Conservation (phyloP, 2,888 invertebrate species). For the Acanthosepion esculentum region DNA sequence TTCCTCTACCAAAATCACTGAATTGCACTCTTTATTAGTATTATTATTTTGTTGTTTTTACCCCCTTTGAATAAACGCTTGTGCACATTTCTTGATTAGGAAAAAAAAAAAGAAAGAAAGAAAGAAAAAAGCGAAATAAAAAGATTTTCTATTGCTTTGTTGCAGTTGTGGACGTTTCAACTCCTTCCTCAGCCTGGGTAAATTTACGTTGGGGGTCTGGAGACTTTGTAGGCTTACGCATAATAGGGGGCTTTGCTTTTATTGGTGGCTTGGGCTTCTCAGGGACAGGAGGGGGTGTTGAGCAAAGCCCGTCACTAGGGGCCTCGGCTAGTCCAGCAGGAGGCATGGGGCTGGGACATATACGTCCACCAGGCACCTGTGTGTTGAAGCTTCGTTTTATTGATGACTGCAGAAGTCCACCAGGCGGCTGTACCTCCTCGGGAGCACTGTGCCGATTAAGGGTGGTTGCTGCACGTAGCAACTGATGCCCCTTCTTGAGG, state of each 20-base stretch:
- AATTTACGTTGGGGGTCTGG: slow-evolving; percentile 57
- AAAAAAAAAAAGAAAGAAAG: background rate
- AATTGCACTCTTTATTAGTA: background rate
- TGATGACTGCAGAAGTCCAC: slow-evolving; percentile 48
- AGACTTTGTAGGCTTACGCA: slow-evolving; percentile 78
- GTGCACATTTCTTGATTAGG: background rate
- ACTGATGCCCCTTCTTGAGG: slow-evolving; percentile 79
- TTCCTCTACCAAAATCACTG: background rate
- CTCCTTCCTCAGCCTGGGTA: slow-evolving; percentile 56
- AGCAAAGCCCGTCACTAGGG: slow-evolving; percentile 38
- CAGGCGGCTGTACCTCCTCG: slow-evolving; percentile 70
- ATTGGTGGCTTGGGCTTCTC: slow-evolving; percentile 72
- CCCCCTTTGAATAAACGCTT: background rate
- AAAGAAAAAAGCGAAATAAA: background rate
- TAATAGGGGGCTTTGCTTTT: slow-evolving; percentile 86
- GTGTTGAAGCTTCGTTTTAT: slow-evolving; percentile 53
- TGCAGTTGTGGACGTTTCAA: slow-evolving; percentile 49
- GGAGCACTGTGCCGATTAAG: slow-evolving; percentile 47
- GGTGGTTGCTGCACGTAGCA: slow-evolving; percentile 40
- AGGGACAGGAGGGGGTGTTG: slow-evolving; percentile 66
- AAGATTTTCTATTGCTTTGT: background rate
- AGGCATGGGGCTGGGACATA: slow-evolving; percentile 47
- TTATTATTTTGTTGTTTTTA: background rate
- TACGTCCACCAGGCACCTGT: slow-evolving; percentile 51
- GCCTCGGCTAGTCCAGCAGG: slow-evolving; percentile 45